Conservation (phyloP, 2,888 invertebrate species). For the Spisula subtruncata region DNA sequence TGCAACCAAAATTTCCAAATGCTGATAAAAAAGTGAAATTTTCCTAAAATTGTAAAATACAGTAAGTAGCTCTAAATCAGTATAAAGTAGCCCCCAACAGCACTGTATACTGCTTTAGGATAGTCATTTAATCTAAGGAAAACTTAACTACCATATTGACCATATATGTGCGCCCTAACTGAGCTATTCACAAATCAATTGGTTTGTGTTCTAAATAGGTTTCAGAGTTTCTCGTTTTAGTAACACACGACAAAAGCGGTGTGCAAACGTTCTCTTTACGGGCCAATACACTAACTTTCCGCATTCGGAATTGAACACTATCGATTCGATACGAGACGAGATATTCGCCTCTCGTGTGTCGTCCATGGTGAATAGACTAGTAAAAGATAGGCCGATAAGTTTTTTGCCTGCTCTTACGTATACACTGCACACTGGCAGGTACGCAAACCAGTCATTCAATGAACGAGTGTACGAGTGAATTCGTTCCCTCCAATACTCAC, state of each 20-base stretch:
- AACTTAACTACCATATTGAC: background rate
- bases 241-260: background rate
- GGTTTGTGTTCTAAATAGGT: background rate
- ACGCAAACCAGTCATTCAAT: too few species aligned
- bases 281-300: background rate
- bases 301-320: background rate
- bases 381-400: background rate
- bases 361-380: background rate
- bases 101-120: background rate
- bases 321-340: background rate
- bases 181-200: background rate
- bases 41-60: too few species aligned
- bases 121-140: background rate
- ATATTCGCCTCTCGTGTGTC: background rate
- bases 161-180: background rate
- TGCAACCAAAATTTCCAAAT: too few species aligned
- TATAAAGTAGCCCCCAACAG: background rate
- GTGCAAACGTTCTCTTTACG: background rate
- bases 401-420: constrained; percentile 1
- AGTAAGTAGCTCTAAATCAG: too few species aligned
- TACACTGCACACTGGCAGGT: too few species aligned
- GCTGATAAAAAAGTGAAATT: too few species aligned
- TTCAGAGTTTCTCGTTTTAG: background rate
- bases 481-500: background rate
- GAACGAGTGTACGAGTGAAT: background rate